These are phyloP conservation scores for Andrena trimmerana DNA, from an alignment of 2,888 invertebrate species.

Conservation along the genomic window DNA sequence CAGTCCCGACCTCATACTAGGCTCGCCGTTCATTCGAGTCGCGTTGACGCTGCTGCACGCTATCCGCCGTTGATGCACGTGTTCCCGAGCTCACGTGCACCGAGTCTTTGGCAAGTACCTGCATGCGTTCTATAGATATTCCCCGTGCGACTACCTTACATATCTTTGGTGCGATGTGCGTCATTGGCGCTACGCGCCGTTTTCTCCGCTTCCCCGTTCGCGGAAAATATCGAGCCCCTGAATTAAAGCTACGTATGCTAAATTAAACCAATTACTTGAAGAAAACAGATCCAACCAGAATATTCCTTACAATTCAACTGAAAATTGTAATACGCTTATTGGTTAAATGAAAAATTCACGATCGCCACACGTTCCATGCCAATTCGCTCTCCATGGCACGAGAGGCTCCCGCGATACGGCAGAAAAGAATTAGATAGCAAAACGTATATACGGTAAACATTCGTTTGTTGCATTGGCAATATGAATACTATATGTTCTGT, in stretches of 20 bases:
- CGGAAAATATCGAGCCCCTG: background rate
- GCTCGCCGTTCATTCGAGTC: background rate
- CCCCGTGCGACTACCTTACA: constrained; percentile 4
- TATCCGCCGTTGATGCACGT: constrained; percentile 41
- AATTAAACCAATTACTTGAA: background rate
- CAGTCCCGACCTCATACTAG: constrained; percentile 11
- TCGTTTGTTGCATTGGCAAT: too few species aligned
- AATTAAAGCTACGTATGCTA: background rate
- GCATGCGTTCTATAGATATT: constrained; percentile 14
- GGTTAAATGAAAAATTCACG: background rate
- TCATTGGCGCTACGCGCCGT: constrained; percentile 25
- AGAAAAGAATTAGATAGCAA: too few species aligned
- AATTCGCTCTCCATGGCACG: background rate
- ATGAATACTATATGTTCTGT: too few species aligned
- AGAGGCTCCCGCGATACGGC: background rate
- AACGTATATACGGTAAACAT: too few species aligned
- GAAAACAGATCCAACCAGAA: too few species aligned
- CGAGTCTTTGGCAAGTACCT: constrained; percentile 25
- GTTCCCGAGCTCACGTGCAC: constrained; percentile 50
- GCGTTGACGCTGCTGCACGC: constrained; percentile 10
- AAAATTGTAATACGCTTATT: background rate
- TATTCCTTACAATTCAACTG: background rate
- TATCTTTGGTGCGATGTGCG: constrained; percentile 27
- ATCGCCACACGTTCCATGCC: background rate
- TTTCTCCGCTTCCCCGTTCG: constrained; percentile 4